Base-by-base conservation (phyloP, 2,113 vertebrate species). In the Pluvialis apricaria region DNA sequence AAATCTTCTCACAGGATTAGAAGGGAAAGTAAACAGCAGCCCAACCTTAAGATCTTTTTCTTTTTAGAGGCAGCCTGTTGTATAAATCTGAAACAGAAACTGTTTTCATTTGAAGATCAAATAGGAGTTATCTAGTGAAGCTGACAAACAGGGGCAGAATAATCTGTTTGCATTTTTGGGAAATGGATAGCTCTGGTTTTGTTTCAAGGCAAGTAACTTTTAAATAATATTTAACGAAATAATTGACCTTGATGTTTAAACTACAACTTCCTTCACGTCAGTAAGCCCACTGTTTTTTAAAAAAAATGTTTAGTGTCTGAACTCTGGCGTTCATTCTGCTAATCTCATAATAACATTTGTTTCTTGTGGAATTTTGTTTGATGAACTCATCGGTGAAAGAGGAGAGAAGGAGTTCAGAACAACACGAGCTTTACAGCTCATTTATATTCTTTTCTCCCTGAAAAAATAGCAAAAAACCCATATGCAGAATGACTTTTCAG, bases 41-140 rank as follows among this genome's bases (percentile, higher is more conserved):
- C 78, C 80, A 78, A 68, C 83, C 86, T 92, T 88, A 49, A 73
- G 79, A 86, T 94, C 73, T 94, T 91, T 96, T 95, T 92, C 78
- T 95, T 97, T 96, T 89, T 58, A 84, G 75, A 93, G 93, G 76
- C 83, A 96, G 93, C 36, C 82, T 97, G 91, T 92, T 96, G 90
- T 96, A 94, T 95, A 94, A 97, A 97, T 96, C 77, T 98, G 94
- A 97, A 97, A 96, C 68, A 89, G 83, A 96, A 97, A 96, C 92
- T 95, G 95, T 93, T 97, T 92, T 94, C 78, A 92, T 91, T 90
- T 97, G 94, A 97, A 92, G 92, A 96, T 95, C 91, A 96, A 96
- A 96, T 91, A 96, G 82, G 91, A 95, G 70, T 76, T 92, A 94
- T 94, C 86, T 78, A 83, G 88, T 54, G 79, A 97, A 96, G 96